Evolutionary conservation across 2,113 vertebrate species (phyloP).

Genomic region (Reinhardtius hippoglossoides): DNA sequence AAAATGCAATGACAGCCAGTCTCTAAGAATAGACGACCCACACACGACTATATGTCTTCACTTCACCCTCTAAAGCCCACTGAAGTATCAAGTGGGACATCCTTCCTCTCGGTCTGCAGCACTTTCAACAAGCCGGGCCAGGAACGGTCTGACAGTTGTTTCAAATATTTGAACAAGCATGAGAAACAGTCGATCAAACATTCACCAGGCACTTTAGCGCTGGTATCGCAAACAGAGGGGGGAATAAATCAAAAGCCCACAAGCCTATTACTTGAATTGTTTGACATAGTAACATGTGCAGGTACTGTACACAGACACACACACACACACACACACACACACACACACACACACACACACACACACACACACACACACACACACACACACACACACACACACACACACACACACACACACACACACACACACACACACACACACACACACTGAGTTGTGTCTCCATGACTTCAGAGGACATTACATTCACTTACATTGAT

Average conservation of each 20-base stretch:
- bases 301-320: neutral
- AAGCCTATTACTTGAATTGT: neutral
- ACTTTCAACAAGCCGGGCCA: constrained; percentile 41
- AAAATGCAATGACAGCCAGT: neutral
- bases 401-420: neutral
- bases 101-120: constrained; percentile 39
- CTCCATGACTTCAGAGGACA: no score
- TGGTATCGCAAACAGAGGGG: neutral
- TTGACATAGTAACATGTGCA: constrained; percentile 10
- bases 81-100: constrained; percentile 37
- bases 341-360: no score
- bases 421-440: no score
- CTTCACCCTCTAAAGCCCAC: constrained; percentile 12
- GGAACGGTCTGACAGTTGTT: constrained; percentile 23
- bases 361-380: no score
- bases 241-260: neutral
- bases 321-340: neutral
- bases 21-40: constrained; percentile 19
- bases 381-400: neutral
- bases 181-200: constrained; percentile 50
- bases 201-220: constrained; percentile 29
- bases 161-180: constrained; percentile 60
- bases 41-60: constrained; percentile 3
- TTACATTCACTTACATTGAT: no score
- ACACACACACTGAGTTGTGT: no score